These are phyloP conservation scores for Rhombomys opimus DNA, from an alignment of 2,113 vertebrate species.

Conservation along the genomic window DNA sequence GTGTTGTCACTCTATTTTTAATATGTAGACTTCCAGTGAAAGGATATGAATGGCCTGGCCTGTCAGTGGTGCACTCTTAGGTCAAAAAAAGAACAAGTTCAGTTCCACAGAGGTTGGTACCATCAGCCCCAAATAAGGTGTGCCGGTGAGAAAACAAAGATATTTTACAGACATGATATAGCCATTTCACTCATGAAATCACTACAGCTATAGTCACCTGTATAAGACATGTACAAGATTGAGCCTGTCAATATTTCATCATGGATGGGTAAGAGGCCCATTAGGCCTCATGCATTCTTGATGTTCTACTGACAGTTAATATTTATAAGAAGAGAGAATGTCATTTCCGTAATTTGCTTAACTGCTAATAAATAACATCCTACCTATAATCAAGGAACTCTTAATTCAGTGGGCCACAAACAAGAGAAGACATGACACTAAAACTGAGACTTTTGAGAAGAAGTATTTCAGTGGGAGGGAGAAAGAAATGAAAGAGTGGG, in stretches of 20 bases:
- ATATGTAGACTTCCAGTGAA: not conserved
- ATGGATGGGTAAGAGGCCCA: not conserved
- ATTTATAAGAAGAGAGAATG: not conserved
- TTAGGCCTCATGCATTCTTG: not conserved
- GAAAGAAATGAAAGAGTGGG: not conserved
- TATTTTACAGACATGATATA: not conserved
- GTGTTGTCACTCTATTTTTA: not conserved
- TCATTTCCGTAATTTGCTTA: not conserved
- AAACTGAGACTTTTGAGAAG: not conserved
- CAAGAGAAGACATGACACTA: too few relatives aligned
- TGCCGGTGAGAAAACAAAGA: not conserved
- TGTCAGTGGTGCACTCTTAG: not conserved
- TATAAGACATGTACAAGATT: not conserved
- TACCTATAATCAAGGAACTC: not conserved
- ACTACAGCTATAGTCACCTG: not conserved
- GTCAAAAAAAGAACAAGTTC: not conserved
- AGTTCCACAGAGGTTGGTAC: not conserved
- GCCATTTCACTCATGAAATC: too few relatives aligned
- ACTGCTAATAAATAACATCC: not conserved
- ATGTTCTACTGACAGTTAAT: not conserved
- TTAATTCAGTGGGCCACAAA: not conserved
- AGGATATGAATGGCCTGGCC: rapidly evolving
- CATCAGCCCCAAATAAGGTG: not conserved
- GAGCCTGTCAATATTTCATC: not conserved
- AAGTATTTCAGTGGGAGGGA: not conserved